A percentile compares a stretch with the other conserved stretches of the same genome.
These are phyloP conservation scores for Xiphophorus couchianus DNA, from an alignment of 2,113 vertebrate genomes.

Conservation along the genomic window DNA sequence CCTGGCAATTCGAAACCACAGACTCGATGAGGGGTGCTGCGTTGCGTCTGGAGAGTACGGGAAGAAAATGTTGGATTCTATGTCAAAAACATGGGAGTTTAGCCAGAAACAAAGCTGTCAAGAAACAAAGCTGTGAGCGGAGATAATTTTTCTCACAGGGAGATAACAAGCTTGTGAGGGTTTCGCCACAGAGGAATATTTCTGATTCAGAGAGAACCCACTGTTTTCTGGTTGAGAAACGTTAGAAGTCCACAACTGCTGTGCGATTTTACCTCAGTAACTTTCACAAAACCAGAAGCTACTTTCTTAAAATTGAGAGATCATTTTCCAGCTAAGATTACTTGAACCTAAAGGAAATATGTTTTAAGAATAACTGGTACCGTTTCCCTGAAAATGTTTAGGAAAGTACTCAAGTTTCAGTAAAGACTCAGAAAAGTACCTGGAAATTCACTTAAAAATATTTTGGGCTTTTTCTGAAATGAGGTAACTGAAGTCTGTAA, in stretches of 20 bases:
- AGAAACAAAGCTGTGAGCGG: not conserved
- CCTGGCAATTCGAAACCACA: slow-evolving; percentile 4
- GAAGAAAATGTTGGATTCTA: not conserved
- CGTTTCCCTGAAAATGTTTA: no score
- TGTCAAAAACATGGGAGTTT: not conserved
- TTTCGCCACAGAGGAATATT: not conserved
- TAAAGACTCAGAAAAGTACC: no score
- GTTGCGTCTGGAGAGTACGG: not conserved
- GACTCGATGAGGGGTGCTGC: not conserved
- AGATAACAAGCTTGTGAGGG: not conserved
- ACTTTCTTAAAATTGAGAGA: not conserved
- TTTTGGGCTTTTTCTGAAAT: no score
- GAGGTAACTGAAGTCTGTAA: no score
- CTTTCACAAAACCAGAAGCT: not conserved
- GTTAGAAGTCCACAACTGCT: not conserved
- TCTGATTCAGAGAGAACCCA: not conserved
- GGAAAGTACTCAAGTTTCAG: no score
- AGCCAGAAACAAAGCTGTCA: not conserved
- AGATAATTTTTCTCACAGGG: not conserved
- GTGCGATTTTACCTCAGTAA: not conserved
- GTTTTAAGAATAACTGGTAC: no score
- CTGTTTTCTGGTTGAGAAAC: not conserved
- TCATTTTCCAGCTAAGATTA: not conserved
- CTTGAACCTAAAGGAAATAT: not conserved
- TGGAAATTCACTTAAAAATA: no score